Base-by-base conservation (phyloP, 2,888 invertebrate genomes). In the Netelia melanura region DNA sequence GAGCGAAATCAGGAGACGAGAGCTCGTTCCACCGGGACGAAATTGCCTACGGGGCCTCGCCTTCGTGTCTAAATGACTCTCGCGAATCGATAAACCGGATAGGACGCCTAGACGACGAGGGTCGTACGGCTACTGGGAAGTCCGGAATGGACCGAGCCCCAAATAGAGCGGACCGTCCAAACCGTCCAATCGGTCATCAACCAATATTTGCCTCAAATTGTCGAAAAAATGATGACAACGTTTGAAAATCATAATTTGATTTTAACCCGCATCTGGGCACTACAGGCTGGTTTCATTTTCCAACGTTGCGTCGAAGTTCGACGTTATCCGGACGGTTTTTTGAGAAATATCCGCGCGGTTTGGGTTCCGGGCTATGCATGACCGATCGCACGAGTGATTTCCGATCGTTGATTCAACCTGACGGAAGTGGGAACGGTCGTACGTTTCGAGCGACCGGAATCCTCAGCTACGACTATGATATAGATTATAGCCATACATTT, bases 51-150 rank as follows among this genome's bases (percentile, higher is more conserved):
- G 75, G 52, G 48, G 56, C 64, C 44, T 79, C 61, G 52, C 70
- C 70, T 65, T 75, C 43, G 68, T 62, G 58, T 65, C 79, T 56
- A 62, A 79, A 65, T 75, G 75, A 71, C 58, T 75, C n/a, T 58
- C 56, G 74, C 56, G 79, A 79, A 83, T 80, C 79, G 83, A 83
- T 83, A 79, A 75, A 75, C 75, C 56, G 52, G 71, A 64, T 38
- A 25, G n/a, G 11, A 68, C 23, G 43, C 64, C 54, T 48, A 14
- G 11, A 14, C 48, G 11, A 68, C 52, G 56, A 67, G 64, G 71
- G 76, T 21, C 48, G 56, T 25, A 30, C 1, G 38, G 30, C 56
- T 11, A 43, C 14, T 71, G 21, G 38, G 14, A 43, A 71, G 71
- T 58, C 23, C 8, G 30, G 21, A 71, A 43, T 43, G 71, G 43